Evolutionary conservation across 2,797 vertebrate species (phyloP).

Genomic region (Poeciliopsis presidionis): DNA sequence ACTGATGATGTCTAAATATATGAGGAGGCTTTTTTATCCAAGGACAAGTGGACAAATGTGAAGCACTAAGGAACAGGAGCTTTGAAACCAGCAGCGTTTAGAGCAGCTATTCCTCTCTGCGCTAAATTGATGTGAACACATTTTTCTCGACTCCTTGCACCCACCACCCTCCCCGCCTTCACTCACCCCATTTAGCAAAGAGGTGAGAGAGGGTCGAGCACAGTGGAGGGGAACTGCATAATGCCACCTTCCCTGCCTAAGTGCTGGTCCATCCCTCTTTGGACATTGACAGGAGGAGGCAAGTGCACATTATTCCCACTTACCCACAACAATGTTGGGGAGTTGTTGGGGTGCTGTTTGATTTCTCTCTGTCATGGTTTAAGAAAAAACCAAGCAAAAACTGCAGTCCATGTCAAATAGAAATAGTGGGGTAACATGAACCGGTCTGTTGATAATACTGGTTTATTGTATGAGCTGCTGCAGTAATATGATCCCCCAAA

Average conservation of each 20-base stretch:
- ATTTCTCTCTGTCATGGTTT: slow-evolving; percentile 42
- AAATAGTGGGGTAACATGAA: background rate
- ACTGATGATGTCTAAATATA: slow-evolving; percentile 39
- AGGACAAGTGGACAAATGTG: slow-evolving; percentile 21
- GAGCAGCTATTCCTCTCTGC: slow-evolving; percentile 11
- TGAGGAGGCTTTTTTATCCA: slow-evolving; percentile 12
- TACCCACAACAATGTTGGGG: slow-evolving; percentile 59
- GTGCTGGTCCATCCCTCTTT: slow-evolving; percentile 38
- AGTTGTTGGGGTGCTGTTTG: slow-evolving; percentile 14
- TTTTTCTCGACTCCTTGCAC: slow-evolving; percentile 9
- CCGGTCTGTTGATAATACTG: background rate
- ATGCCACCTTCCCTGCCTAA: slow-evolving; percentile 39
- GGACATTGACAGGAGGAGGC: slow-evolving; percentile 49
- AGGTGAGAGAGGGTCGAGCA: background rate
- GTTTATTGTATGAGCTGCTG: background rate
- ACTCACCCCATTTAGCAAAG: background rate
- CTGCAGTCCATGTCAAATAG: background rate
- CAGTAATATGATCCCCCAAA: background rate
- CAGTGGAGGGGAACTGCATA: slow-evolving; percentile 3
- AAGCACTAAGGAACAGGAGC: slow-evolving; percentile 14
- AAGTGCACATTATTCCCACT: slow-evolving; percentile 60
- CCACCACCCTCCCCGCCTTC: background rate
- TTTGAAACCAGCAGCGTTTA: slow-evolving; percentile 8
- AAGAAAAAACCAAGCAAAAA: slow-evolving; percentile 43
- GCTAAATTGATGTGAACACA: slow-evolving; percentile 35